Conservation (phyloP, 2,113 vertebrate genomes). For the Callionymus lyra region DNA sequence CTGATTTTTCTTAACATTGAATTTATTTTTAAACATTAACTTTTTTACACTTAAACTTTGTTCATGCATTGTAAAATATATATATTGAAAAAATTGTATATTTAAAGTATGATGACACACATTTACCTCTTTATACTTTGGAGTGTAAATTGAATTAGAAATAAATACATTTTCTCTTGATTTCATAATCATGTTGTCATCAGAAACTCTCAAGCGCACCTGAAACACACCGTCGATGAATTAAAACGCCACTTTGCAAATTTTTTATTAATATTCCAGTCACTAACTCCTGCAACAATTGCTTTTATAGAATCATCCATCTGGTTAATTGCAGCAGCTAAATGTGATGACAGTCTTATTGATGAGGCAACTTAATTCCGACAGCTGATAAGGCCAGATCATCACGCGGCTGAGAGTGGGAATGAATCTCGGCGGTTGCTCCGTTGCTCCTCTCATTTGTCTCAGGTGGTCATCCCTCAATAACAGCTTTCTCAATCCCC, state of each 20-base stretch:
- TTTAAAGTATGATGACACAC: no score
- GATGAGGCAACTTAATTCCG: conserved; percentile 51
- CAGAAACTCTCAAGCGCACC: no score
- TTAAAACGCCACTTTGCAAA: background rate
- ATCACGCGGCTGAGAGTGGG: conserved; percentile 14
- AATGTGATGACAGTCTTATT: conserved; percentile 53
- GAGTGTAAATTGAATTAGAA: no score
- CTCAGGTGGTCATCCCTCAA: conserved; percentile 32
- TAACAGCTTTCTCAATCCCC: conserved; percentile 7
- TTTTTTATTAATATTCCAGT: conserved; percentile 49
- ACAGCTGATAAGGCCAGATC: conserved; percentile 48
- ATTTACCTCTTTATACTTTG: no score
- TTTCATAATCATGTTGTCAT: no score
- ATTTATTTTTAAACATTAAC: no score
- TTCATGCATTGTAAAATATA: no score
- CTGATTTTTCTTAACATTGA: no score
- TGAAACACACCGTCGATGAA: no score
- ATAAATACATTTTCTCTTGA: no score
- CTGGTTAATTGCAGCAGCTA: conserved; percentile 55
- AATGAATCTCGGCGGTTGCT: conserved; percentile 24
- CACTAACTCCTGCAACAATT: conserved; percentile 38
- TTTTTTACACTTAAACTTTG: no score
- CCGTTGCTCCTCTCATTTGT: conserved; percentile 31
- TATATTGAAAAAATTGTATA: no score
- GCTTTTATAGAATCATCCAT: conserved; percentile 50